Evolutionary conservation across 2,797 vertebrate genomes (phyloP), one percentile per base, ranked within the genome.

Genomic region (Sebastes alutus): DNA sequence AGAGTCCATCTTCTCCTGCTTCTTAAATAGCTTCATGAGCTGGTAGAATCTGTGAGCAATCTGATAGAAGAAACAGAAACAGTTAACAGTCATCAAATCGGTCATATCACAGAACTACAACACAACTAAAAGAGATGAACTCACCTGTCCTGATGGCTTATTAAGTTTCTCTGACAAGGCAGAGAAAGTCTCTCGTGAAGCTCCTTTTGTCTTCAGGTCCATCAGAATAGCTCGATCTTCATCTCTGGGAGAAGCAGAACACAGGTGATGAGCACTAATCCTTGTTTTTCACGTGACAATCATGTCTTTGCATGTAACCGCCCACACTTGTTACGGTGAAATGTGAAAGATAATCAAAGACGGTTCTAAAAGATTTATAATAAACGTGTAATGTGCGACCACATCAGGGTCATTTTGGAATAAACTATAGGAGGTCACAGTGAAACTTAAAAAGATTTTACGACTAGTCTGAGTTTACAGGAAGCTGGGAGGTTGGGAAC

Each of bases 11-110:
- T 95, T 94, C 86, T 95, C 98, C 80, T 96, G 97, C 94, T 98
- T 99, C 96, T 98, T 98, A 92, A 98, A 99, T 60, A 99, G 95
- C 93, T 98, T 99, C 96, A 98, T 96, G 82, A 99, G 95, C 77
- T 99, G 97, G 85, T 96, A 90, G 88, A 99, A 98, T 83, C 98
- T 96, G 89, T 98, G 96, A 81, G 97, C 97, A 84, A 99, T 96
- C 98, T 99, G 91, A 76, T 27, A 56, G n/a, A 27, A 59, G 65
- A 22, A 58, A 75, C 27, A 55, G 23, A 27, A 25, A 33, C 4
- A 7, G 20, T 72, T 12, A 78, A 22, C 16, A 8, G 25, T 32
- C 4, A 25, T 16, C 3, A 20, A n/a, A 58, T 49, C 6, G 29
- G 9, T 69, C 42, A 22, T 1, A 10, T 23, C 9, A 64, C 30